Evolutionary conservation across 2,797 vertebrate genomes (phyloP).

Genomic region (Carcharodon carcharias): DNA sequence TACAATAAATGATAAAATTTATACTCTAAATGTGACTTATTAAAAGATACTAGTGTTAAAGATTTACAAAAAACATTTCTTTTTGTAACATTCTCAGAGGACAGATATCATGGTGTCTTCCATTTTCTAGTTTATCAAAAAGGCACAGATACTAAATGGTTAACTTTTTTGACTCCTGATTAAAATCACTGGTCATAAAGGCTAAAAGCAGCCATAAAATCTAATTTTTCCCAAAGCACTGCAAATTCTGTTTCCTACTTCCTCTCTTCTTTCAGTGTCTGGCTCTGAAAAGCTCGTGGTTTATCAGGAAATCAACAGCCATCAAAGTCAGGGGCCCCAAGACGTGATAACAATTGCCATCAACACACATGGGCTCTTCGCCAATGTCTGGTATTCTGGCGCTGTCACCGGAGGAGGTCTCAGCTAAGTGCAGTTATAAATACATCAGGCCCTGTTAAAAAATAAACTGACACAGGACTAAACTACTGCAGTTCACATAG

Average conservation of each 20-base stretch:
- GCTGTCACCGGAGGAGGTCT: constrained; percentile 43
- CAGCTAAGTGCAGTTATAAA: constrained; percentile 38
- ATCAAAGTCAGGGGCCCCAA: constrained; percentile 34
- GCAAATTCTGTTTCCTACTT: constrained; percentile 34
- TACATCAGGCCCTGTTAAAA: constrained; percentile 37
- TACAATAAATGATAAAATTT: neutral
- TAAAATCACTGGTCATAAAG: constrained; percentile 35
- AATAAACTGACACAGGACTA: constrained; percentile 33
- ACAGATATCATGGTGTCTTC: neutral
- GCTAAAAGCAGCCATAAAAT: constrained; percentile 36
- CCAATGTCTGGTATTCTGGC: constrained; percentile 33
- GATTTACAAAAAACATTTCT: neutral
- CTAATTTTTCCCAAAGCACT: constrained; percentile 29
- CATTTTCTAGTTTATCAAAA: neutral
- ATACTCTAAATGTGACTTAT: neutral
- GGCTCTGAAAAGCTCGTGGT: constrained; percentile 3
- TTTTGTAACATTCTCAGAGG: neutral
- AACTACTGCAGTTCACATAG: constrained; percentile 33
- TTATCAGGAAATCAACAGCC: constrained; percentile 37
- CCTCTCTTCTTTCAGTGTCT: constrained; percentile 17
- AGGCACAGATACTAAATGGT: neutral
- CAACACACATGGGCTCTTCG: constrained; percentile 34
- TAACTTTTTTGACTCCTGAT: constrained; percentile 25
- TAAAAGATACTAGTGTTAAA: neutral
- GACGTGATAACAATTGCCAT: constrained; percentile 38